Evolutionary conservation across 2,113 vertebrate genomes (phyloP).

Genomic region (Indri indri): DNA sequence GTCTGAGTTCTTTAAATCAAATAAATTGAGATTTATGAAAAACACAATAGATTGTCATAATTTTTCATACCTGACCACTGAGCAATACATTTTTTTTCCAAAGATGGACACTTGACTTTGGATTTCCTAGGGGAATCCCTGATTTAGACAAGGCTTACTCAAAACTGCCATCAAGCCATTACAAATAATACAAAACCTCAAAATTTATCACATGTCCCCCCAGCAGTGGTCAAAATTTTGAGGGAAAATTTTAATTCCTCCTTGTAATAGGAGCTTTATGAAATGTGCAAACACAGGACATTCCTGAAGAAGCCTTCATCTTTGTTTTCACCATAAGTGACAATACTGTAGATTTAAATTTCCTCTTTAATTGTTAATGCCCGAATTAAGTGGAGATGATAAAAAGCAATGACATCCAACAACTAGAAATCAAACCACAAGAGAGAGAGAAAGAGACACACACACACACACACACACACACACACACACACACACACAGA

Average conservation of each 20-base stretch:
- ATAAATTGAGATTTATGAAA: slow-evolving; percentile 48
- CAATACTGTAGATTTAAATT: neutral
- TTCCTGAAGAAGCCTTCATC: neutral
- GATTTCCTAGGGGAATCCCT: neutral
- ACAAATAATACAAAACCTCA: neutral
- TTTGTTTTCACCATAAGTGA: slow-evolving; percentile 46
- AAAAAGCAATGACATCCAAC: slow-evolving; percentile 23
- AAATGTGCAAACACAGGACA: neutral
- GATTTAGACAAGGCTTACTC: slow-evolving; percentile 15
- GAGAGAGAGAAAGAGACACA: neutral
- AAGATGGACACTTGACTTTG: neutral
- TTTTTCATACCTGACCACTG: slow-evolving; percentile 39
- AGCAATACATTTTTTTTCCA: neutral
- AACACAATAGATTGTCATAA: neutral
- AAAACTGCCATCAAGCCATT: neutral
- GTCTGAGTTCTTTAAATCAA: neutral
- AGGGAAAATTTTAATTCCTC: neutral
- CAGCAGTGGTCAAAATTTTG: neutral
- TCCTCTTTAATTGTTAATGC: slow-evolving; percentile 47
- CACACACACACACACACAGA: neutral
- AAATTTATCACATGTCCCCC: neutral
- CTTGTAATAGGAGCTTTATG: slow-evolving; percentile 3
- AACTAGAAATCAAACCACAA: slow-evolving; percentile 15
- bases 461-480: neutral
- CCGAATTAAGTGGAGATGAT: slow-evolving; percentile 22